Evolutionary conservation across 1,140 invertebrate species (phyloP).

Genomic region (Leptinotarsa defecta): DNA sequence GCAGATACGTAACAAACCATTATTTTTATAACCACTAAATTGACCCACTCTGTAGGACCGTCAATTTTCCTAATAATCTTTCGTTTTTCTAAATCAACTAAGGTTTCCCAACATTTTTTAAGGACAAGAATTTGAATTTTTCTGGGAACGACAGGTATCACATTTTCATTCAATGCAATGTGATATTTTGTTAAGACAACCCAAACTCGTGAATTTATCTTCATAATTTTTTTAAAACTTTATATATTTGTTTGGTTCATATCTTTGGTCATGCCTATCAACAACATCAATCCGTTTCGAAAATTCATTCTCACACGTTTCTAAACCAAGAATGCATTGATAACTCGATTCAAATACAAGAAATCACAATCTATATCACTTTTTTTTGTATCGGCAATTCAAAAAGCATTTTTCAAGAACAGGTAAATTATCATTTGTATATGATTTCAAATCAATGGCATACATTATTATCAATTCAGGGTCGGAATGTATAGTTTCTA

Average conservation of each 20-base stretch:
- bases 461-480: neutral
- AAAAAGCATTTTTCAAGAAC: neutral
- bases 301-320: slow-evolving; percentile 3
- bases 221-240: slow-evolving; percentile 3
- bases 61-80: slow-evolving; percentile 44
- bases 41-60: neutral
- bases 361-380: slow-evolving; percentile 3
- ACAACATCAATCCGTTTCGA: neutral
- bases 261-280: no score
- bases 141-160: slow-evolving; percentile 45
- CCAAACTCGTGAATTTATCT: slow-evolving; percentile 13
- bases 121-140: slow-evolving; percentile 49
- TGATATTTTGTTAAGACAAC: slow-evolving; percentile 30
- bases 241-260: neutral
- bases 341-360: slow-evolving; percentile 19
- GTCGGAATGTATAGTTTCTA: neutral
- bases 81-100: slow-evolving; percentile 38
- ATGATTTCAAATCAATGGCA: neutral
- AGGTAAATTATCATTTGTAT: neutral
- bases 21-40: slow-evolving; percentile 51
- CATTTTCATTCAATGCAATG: slow-evolving; percentile 28
- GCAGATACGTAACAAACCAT: slow-evolving; percentile 54
- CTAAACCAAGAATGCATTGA: neutral
- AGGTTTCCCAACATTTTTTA: slow-evolving; percentile 48
- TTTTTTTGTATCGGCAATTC: neutral